Base-by-base conservation (phyloP, 2,888 invertebrate genomes). In the Brachyptera risi region DNA sequence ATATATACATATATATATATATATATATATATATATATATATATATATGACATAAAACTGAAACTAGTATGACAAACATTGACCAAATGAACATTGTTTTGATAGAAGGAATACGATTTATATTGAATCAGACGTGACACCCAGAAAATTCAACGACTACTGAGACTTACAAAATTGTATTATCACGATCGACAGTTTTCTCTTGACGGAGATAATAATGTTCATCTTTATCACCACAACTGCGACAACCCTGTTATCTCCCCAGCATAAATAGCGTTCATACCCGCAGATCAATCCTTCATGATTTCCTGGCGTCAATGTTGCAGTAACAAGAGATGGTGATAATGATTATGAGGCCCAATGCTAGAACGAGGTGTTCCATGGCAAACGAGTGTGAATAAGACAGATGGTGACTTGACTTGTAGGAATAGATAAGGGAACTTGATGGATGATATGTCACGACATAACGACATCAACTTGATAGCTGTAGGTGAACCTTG, bases 331-430 rank as follows among this genome's bases (percentile, higher is more conserved):
- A 24, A 24, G 24, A 19, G 44, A 44, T 47, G 47, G 24, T 47
- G 47, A 47, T 19, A 24, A 47, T 47, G 47, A 47, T 47, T 47
- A 47, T 47, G 47, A 47, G 47, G 24, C 24, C 3, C 24, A 24
- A 19, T n/a, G 23, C 21, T 19, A 44, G 19, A 44, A 19, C 44
- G 44, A 19, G 21, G 47, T 37, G 37, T 54, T 54, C 37, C 15
- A n/a, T 19, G 17, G 17, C 17, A 42, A 24, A n/a, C 1, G 24
- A 13, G 50, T 51, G 37, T 35, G 54, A 54, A 37, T 35, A 54
- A 54, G 54, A 54, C 54, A 54, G 54, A 54, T 54, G 54, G 37
- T 37, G 54, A 54, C 54, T 35, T 23, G 37, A 23, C 37, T 35
- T 54, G n/a, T n/a, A n/a, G n/a, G n/a, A n/a, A n/a, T 37, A 35